phyloP scores from a whole-genome alignment of 2,888 invertebrate genomes.

The Drosophila merina region DNA sequence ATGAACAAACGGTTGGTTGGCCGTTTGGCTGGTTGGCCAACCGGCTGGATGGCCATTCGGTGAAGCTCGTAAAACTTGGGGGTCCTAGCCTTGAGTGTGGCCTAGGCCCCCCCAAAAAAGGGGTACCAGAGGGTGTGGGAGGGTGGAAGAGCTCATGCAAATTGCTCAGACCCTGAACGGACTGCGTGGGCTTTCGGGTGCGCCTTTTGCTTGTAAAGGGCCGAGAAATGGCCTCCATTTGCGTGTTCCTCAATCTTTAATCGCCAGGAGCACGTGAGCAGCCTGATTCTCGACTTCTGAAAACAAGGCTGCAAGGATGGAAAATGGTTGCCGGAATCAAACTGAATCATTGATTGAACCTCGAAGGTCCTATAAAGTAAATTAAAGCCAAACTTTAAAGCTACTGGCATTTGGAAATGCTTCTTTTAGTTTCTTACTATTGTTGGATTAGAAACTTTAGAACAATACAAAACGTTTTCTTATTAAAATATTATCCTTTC shows the following conservation, averaged over 20 bases:
- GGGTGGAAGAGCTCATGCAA: constrained; percentile 51
- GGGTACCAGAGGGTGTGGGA: neutral
- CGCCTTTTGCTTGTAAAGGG: constrained; percentile 59
- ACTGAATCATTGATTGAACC: constrained; percentile 31
- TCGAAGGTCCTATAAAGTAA: neutral
- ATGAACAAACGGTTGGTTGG: constrained; percentile 42
- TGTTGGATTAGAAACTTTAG: neutral
- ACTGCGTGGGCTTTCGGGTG: constrained; percentile 55
- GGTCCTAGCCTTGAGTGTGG: constrained; percentile 52
- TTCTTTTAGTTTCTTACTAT: neutral
- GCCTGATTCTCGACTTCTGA: constrained; percentile 29
- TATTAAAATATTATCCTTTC: neutral
- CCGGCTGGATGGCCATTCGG: constrained; percentile 48
- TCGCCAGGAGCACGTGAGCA: constrained; percentile 60
- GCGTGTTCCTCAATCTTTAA: constrained; percentile 56
- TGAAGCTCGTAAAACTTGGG: constrained; percentile 50
- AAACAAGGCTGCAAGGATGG: constrained; percentile 17
- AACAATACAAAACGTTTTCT: neutral
- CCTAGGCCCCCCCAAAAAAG: constrained; percentile 20
- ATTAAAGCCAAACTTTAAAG: neutral
- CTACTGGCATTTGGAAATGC: neutral
- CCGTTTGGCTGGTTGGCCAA: constrained; percentile 23
- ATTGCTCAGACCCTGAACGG: constrained; percentile 32
- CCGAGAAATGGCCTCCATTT: constrained; percentile 42
- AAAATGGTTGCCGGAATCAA: constrained; percentile 24